phyloP scores from a whole-genome alignment of 2,888 invertebrate genomes.

The Eurois occulta region DNA sequence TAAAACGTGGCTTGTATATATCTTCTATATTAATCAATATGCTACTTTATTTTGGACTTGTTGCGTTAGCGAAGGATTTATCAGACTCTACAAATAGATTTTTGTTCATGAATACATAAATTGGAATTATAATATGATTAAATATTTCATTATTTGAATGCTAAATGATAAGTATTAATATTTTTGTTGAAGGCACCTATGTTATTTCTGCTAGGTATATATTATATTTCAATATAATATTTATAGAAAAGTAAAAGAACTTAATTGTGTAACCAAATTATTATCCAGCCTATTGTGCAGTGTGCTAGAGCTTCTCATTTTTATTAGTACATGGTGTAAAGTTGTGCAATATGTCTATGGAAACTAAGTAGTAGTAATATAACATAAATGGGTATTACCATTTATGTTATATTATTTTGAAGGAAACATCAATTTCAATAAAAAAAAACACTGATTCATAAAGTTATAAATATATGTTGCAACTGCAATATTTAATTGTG shows the following conservation, averaged over 20 bases:
- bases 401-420: neutral
- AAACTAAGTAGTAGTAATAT: neutral
- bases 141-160: neutral
- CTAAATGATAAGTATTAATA: neutral
- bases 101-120: neutral
- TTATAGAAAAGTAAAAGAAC: neutral
- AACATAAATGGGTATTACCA: too few relatives aligned
- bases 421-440: neutral
- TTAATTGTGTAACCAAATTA: neutral
- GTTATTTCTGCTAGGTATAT: neutral
- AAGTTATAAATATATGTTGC: neutral
- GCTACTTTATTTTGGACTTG: slow-evolving; percentile 32
- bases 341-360: neutral
- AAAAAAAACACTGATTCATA: neutral
- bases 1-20: slow-evolving; percentile 22
- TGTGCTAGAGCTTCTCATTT: neutral
- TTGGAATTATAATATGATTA: neutral
- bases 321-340: neutral
- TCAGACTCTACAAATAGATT: slow-evolving; percentile 10
- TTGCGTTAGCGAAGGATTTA: slow-evolving; percentile 51
- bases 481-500: neutral
- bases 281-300: neutral
- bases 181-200: neutral
- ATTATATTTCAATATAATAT: neutral
- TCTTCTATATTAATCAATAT: slow-evolving; percentile 42